phyloP scores from a whole-genome alignment of 2,888 invertebrate species.

The Muschampia plurimacula region DNA sequence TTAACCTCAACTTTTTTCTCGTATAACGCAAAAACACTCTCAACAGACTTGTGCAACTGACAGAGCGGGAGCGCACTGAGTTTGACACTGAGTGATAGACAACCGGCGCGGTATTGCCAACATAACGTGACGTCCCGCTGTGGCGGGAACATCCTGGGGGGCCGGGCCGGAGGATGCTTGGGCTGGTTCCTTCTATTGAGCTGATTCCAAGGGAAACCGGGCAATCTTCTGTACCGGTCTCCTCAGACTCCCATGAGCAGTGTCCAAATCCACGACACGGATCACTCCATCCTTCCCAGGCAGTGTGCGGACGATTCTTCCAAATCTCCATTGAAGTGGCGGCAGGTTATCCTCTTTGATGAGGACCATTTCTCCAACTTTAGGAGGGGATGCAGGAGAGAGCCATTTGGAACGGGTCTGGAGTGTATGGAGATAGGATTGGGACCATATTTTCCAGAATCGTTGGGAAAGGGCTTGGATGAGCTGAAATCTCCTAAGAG shows the following conservation, averaged over 20 bases:
- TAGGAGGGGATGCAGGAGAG: background rate
- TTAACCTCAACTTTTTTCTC: too few relatives aligned
- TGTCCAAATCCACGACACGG: background rate
- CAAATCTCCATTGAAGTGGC: background rate
- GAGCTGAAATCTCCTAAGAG: background rate
- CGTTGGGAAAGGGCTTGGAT: background rate
- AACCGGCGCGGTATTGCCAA: too few relatives aligned
- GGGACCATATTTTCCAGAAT: background rate
- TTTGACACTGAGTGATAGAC: too few relatives aligned
- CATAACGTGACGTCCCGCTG: background rate
- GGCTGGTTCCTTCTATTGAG: background rate
- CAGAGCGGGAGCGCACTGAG: too few relatives aligned
- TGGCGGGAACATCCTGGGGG: background rate
- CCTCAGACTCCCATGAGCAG: background rate
- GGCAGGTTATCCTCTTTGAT: background rate
- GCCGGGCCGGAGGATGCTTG: background rate
- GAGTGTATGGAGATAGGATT: background rate
- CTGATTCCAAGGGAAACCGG: background rate
- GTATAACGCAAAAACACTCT: too few relatives aligned
- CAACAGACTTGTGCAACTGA: too few relatives aligned
- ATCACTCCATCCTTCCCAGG: background rate
- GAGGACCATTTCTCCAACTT: background rate
- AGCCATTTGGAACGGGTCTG: conserved; percentile 1
- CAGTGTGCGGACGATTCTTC: background rate
- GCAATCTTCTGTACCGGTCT: background rate